Evolutionary conservation across 2,113 vertebrate species (phyloP).

Genomic region (Oncorhynchus kisutch): DNA sequence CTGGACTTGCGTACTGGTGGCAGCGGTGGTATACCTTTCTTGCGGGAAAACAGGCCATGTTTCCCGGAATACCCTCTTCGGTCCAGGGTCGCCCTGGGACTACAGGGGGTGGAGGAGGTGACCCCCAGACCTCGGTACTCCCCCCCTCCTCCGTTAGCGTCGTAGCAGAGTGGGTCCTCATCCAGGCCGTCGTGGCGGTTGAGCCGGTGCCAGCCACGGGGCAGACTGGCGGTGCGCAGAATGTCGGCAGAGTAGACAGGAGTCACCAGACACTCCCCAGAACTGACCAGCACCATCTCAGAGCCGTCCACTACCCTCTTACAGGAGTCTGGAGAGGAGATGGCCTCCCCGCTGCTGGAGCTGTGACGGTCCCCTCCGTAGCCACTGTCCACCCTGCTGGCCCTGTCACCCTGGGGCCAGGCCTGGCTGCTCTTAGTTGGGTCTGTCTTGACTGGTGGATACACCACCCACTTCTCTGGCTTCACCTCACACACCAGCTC

Average conservation of each 20-base stretch:
- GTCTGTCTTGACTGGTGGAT: constrained; percentile 62
- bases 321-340: constrained; percentile 66
- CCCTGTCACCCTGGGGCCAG: constrained; percentile 10
- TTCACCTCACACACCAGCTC: constrained; percentile 53
- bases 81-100: constrained; percentile 75
- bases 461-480: constrained; percentile 58
- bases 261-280: constrained; percentile 74
- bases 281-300: constrained; percentile 85
- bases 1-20: constrained; percentile 94
- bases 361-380: constrained; percentile 44
- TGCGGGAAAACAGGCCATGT: constrained; percentile 71
- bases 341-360: constrained; percentile 74
- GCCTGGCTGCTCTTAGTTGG: constrained; percentile 45
- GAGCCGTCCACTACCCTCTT: constrained; percentile 90
- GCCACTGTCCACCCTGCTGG: neutral
- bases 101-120: constrained; percentile 81
- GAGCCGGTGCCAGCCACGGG: constrained; percentile 69
- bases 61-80: constrained; percentile 77
- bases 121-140: constrained; percentile 77
- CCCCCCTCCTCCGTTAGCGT: constrained; percentile 62
- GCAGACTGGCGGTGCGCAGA: constrained; percentile 81
- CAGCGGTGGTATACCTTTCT: constrained; percentile 76
- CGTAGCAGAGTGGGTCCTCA: too few relatives aligned
- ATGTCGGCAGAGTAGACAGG: constrained; percentile 82
- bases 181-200: constrained; percentile 71